Percentiles rank a stretch among this genome's conserved stretches.
Conservation (phyloP, 1,140 invertebrate genomes). For the Chrysoperla carnea region DNA sequence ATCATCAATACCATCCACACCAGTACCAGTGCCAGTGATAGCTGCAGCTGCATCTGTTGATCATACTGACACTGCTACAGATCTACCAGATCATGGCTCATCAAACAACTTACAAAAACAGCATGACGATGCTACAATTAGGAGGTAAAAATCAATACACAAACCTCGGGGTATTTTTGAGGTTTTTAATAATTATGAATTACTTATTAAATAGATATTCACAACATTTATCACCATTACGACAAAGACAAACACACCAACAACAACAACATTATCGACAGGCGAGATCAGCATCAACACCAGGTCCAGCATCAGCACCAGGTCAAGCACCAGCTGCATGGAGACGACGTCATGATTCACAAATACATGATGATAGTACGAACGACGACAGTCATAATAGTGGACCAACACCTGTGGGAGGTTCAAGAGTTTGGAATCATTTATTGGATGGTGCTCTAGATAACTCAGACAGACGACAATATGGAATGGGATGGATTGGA, state of each 20-base stretch:
- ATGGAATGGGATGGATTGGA: constrained; percentile 72
- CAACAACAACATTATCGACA: too few species aligned
- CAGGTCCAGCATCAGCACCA: too few species aligned
- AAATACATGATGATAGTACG: neutral
- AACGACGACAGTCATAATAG: constrained; percentile 3
- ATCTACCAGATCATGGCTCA: neutral
- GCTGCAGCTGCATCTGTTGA: constrained; percentile 21
- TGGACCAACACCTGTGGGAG: constrained; percentile 25
- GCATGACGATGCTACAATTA: too few species aligned
- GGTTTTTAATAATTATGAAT: too few species aligned
- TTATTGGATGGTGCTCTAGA: constrained; percentile 54
- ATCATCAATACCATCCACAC: constrained; percentile 1
- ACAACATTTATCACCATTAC: too few species aligned
- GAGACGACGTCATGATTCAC: neutral
- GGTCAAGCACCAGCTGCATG: neutral
- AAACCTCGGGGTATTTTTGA: too few species aligned
- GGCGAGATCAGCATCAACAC: too few species aligned
- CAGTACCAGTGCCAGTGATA: constrained; percentile 11
- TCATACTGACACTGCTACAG: constrained; percentile 18
- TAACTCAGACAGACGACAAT: constrained; percentile 64
- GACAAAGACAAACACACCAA: too few species aligned
- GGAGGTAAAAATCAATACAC: too few species aligned
- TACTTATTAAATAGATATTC: too few species aligned
- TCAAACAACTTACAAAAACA: too few species aligned
- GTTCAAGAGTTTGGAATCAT: constrained; percentile 42